These are phyloP conservation scores for Danaus plexippus DNA, from an alignment of 1,140 invertebrate genomes.

Conservation along the genomic window DNA sequence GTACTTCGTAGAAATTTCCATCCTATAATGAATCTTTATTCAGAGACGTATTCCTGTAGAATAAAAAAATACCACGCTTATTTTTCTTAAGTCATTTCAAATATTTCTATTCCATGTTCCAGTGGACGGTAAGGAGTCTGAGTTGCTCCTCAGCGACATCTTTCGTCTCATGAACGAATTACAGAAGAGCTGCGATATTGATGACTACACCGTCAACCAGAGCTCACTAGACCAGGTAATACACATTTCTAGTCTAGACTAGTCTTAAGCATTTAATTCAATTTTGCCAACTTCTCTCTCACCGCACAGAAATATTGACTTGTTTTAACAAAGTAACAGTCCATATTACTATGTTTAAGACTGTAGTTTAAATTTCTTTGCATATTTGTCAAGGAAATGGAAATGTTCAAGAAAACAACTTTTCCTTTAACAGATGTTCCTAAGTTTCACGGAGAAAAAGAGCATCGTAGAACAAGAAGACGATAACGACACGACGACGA, in stretches of 20 bases:
- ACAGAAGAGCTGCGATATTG: constrained; percentile 72
- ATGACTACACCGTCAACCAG: constrained; percentile 84
- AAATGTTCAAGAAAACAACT: background rate
- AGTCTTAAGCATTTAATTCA: background rate
- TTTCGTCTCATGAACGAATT: constrained; percentile 77
- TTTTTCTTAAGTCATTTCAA: constrained; percentile 2
- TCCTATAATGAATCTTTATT: background rate
- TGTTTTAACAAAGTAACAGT: too few species aligned
- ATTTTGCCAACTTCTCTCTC: background rate
- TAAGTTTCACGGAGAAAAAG: constrained; percentile 37
- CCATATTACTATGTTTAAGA: background rate
- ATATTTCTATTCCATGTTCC: constrained; percentile 4
- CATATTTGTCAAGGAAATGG: background rate
- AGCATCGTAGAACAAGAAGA: constrained; percentile 18
- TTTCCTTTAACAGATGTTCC: constrained; percentile 49
- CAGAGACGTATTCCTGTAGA: background rate
- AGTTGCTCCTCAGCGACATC: constrained; percentile 73
- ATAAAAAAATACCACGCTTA: background rate
- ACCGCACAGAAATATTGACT: too few species aligned
- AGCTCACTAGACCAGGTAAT: constrained; percentile 84
- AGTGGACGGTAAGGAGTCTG: constrained; percentile 46
- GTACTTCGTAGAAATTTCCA: too few species aligned
- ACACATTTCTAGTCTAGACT: background rate
- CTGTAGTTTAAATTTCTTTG: background rate
- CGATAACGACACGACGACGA: constrained; percentile 20